Conservation (phyloP, 2,888 invertebrate species). For the Sialis fuliginosa region DNA sequence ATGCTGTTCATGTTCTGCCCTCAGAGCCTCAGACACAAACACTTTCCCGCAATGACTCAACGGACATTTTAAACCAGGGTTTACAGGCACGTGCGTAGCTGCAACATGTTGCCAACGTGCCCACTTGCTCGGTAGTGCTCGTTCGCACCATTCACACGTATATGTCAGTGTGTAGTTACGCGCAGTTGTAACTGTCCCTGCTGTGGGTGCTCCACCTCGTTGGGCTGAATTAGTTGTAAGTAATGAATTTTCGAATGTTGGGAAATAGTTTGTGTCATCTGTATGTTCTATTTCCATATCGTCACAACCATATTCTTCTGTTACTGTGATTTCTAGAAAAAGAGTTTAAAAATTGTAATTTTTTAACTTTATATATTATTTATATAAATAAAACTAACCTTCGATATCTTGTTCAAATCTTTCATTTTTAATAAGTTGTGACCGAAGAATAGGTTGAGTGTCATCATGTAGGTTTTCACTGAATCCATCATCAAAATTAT, state of each 20-base stretch:
- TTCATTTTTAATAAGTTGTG: conserved; percentile 4
- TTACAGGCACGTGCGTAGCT: conserved; percentile 17
- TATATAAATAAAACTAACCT: too few species aligned
- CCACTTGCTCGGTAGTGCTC: conserved; percentile 27
- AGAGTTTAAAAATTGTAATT: too few species aligned
- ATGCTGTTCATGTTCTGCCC: conserved; percentile 26
- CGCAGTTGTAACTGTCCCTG: not conserved
- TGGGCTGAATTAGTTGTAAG: not conserved
- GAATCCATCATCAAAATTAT: conserved; percentile 22
- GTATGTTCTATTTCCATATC: not conserved
- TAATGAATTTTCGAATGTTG: not conserved
- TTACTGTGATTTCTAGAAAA: not conserved
- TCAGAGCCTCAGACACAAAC: conserved; percentile 25
- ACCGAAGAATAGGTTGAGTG: not conserved
- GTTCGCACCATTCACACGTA: conserved; percentile 28
- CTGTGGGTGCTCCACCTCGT: not conserved
- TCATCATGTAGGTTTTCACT: conserved; percentile 15
- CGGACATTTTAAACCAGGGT: conserved; percentile 17
- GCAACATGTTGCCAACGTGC: conserved; percentile 30
- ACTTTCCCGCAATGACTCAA: conserved; percentile 23
- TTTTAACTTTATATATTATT: too few species aligned
- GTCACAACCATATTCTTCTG: not conserved
- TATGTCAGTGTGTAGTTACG: conserved; percentile 5
- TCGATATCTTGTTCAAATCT: conserved; percentile 4
- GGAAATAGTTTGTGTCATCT: not conserved